phyloP scores from a whole-genome alignment of 2,888 invertebrate species.

The Ophioninae sp. region DNA sequence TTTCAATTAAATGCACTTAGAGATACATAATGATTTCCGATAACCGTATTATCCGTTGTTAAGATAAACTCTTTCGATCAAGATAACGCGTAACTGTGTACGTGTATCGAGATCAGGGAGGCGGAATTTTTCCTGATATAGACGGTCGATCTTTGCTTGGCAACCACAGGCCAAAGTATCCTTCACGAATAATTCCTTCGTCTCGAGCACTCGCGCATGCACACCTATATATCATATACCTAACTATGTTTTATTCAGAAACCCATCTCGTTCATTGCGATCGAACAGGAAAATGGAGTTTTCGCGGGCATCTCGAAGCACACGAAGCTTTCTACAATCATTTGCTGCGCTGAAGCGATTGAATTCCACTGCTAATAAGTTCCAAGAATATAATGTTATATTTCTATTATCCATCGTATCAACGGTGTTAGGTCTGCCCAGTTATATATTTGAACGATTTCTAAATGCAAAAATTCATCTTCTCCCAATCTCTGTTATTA shows the following conservation, averaged over 20 bases:
- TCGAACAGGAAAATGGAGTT: constrained; percentile 15
- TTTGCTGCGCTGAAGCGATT: not conserved
- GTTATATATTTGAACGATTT: too few species aligned
- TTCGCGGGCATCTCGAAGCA: not conserved
- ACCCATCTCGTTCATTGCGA: constrained; percentile 25
- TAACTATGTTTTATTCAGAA: constrained; percentile 21
- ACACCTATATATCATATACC: not conserved
- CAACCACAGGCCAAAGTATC: constrained; percentile 29
- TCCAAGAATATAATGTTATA: too few species aligned
- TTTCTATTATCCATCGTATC: not conserved
- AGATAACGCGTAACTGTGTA: too few species aligned
- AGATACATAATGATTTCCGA: too few species aligned
- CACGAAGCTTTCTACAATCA: constrained; percentile 9
- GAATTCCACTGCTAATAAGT: not conserved
- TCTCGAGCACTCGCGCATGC: not conserved
- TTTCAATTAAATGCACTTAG: not conserved
- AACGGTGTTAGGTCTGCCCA: not conserved
- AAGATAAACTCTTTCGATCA: too few species aligned
- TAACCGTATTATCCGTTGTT: too few species aligned
- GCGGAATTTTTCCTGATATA: not conserved
- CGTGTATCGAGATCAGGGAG: not conserved
- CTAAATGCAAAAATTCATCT: not conserved
- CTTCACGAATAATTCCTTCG: constrained; percentile 28
- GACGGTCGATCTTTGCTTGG: constrained; percentile 37
- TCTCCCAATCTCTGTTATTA: not conserved